Evolutionary conservation across 2,113 vertebrate species (phyloP).

Genomic region (Hemichromis elongatus): DNA sequence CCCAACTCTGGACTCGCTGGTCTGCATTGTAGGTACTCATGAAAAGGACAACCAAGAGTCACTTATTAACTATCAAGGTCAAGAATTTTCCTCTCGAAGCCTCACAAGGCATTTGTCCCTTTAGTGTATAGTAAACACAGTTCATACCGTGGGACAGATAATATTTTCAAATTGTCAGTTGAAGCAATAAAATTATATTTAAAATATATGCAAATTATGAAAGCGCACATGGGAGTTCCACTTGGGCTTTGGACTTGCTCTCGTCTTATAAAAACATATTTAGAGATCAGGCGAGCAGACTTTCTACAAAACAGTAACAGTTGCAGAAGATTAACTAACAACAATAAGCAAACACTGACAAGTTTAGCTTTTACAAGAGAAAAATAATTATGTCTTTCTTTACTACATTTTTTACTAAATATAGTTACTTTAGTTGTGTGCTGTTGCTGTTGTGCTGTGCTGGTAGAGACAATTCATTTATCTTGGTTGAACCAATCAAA

Average conservation of each 20-base stretch:
- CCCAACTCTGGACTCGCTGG: background rate
- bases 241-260: background rate
- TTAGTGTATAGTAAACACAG: background rate
- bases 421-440: background rate
- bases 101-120: background rate
- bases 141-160: background rate
- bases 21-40: slow-evolving; percentile 27
- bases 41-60: slow-evolving; percentile 18
- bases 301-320: background rate
- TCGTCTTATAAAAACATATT: background rate
- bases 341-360: background rate
- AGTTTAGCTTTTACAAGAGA: background rate
- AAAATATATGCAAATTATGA: slow-evolving; percentile 24
- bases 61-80: slow-evolving; percentile 47
- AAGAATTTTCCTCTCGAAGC: background rate
- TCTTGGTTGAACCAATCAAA: background rate
- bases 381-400: background rate
- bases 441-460: background rate
- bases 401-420: background rate
- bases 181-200: slow-evolving; percentile 15
- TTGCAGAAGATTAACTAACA: background rate
- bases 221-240: background rate
- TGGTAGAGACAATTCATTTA: background rate
- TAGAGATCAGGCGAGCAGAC: background rate
- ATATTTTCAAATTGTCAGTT: background rate